Evolutionary conservation across 1,140 invertebrate species (phyloP), one percentile per base, ranked within the genome.

Genomic region (Agrypnia vestita): DNA sequence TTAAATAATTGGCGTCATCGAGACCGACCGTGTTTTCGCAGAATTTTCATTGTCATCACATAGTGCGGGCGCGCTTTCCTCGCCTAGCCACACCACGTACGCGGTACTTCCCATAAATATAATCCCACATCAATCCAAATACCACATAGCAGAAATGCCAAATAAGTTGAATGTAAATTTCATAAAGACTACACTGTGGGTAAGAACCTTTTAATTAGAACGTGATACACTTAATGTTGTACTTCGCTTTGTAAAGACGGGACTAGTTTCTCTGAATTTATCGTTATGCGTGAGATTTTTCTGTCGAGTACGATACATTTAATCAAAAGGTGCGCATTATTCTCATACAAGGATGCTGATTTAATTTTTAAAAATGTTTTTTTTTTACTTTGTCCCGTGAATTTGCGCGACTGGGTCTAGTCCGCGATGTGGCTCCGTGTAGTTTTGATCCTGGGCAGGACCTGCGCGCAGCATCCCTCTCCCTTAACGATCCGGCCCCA

Each of bases 401-500:
- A 13, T 46, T 46, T 47, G 44, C 15, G 13, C 0, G 9, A 1
- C 11, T 13, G 10, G 44, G 3, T 47, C 46, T 47, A 3, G 13
- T 17, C 1, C n/a, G n/a, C n/a, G 44, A 8, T 11, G 43, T 35
- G 35, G 71, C 71, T 73, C 71, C 71, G 9, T 17, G 35, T 43
- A 64, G 44, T 47, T 69, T 47, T 49, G 64, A 55, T 73, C 73
- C 61, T 51, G 59, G 73, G 84, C 85, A 86, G 86, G 86, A 85
- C 86, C 85, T 85, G 84, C 86, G 78, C 78, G 86, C 88, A 88
- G 88, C 88, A 87, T 88, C 88, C 86, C 84, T 83, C 81, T 83
- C 84, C 84, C 83, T 85, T 85, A 79, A 84, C 83, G 69, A 75
- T 82, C n/a, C 47, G 80, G 82, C 51, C 67, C 74, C 77, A 46